Percentiles rank a stretch among this genome's conserved stretches.
Evolutionary conservation across 2,113 vertebrate genomes (phyloP).

Genomic region (Tichodroma muraria): DNA sequence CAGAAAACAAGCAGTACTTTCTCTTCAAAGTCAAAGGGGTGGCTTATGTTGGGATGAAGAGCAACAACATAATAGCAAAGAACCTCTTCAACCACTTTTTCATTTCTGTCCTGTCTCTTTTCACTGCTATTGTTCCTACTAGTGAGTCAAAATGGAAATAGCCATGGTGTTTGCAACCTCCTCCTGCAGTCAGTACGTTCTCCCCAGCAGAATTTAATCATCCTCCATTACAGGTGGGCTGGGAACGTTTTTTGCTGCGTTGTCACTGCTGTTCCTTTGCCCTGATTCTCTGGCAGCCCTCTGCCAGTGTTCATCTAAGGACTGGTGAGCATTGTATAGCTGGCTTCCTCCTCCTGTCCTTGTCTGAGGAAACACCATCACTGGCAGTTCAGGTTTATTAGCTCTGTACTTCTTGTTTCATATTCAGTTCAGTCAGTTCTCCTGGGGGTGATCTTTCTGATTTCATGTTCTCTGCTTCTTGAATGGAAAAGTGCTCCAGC

Average conservation of each 20-base stretch:
- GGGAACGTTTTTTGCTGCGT: background rate
- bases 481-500: background rate
- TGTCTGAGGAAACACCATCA: background rate
- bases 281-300: background rate
- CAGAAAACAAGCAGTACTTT: background rate
- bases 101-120: background rate
- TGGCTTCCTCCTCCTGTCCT: background rate
- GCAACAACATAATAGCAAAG: background rate
- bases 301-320: background rate
- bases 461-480: background rate
- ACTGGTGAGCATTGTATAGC: background rate
- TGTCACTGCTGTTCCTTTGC: background rate
- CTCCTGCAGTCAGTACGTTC: background rate
- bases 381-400: background rate
- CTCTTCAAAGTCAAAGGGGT: background rate
- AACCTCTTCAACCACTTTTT: background rate
- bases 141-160: background rate
- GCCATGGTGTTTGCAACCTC: background rate
- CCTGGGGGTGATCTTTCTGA: background rate
- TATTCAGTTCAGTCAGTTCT: background rate
- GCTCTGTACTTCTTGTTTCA: background rate
- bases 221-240: background rate
- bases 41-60: background rate
- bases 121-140: background rate
- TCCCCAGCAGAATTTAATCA: background rate